These are phyloP conservation scores for Caenorhabditis sp. DNA, from an alignment of 2,888 invertebrate species.

Conservation along the genomic window DNA sequence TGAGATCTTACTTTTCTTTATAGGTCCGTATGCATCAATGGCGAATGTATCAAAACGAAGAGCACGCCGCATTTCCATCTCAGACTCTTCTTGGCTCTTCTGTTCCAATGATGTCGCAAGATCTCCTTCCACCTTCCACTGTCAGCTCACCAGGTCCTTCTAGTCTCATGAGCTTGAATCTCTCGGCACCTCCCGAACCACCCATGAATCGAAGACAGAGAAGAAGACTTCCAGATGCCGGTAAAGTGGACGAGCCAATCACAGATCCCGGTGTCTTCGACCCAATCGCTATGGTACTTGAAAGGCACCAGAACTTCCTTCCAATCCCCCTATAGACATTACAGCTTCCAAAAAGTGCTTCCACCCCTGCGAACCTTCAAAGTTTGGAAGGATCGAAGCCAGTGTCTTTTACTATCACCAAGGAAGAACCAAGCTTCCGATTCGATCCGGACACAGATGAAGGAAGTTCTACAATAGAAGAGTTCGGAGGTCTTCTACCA, in stretches of 20 bases:
- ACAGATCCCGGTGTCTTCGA: neutral
- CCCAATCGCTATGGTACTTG: neutral
- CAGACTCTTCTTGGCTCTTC: conserved; percentile 9
- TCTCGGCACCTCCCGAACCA: conserved; percentile 42
- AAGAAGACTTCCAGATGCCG: conserved; percentile 65
- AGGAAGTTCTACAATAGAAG: neutral
- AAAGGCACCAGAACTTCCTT: neutral
- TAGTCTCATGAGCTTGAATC: conserved; percentile 24
- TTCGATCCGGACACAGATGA: conserved; percentile 58
- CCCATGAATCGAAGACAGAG: conserved; percentile 69
- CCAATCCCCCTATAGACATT: neutral
- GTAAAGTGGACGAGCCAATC: conserved; percentile 30
- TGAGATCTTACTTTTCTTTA: too few relatives aligned
- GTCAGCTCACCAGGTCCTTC: conserved; percentile 48
- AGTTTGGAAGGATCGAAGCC: conserved; percentile 26
- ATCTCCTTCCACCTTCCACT: conserved; percentile 23
- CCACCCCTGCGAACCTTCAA: conserved; percentile 27
- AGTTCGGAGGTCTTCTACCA: neutral
- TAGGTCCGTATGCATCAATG: conserved; percentile 67
- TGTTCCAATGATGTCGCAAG: conserved; percentile 21
- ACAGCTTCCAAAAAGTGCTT: conserved; percentile 43
- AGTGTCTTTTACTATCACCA: conserved; percentile 35
- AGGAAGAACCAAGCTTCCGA: conserved; percentile 51
- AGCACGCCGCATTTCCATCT: conserved; percentile 14
- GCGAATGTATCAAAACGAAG: conserved; percentile 50